Conservation (phyloP, 2,113 vertebrate genomes). For the Bagarius yarrelli region DNA sequence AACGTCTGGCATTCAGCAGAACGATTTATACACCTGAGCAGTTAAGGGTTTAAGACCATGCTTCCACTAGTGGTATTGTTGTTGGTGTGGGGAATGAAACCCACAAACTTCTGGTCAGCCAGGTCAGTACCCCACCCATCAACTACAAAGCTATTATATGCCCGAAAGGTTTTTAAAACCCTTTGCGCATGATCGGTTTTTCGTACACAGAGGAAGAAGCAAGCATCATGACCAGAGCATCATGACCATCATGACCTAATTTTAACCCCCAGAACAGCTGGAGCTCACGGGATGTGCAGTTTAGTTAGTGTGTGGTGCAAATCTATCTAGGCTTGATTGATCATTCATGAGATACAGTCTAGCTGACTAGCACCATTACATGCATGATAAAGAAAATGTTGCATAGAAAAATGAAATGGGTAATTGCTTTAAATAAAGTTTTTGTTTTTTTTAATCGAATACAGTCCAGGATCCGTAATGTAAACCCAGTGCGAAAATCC, state of each 20-base stretch:
- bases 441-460: too few relatives aligned
- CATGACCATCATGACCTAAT: neutral
- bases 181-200: neutral
- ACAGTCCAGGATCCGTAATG: neutral
- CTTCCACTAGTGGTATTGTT: too few relatives aligned
- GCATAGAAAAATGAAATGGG: neutral
- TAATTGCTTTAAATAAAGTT: neutral
- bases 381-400: neutral
- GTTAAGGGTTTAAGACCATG: too few relatives aligned
- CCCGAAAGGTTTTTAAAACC: neutral
- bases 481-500: neutral
- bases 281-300: neutral
- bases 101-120: too few relatives aligned
- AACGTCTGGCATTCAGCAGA: neutral
- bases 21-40: too few relatives aligned
- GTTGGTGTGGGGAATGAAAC: too few relatives aligned
- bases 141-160: neutral
- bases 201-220: neutral
- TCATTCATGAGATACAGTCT: neutral
- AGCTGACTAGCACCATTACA: neutral
- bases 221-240: neutral
- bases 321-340: conserved; percentile 2
- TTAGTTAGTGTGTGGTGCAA: conserved; percentile 8
- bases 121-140: too few relatives aligned
- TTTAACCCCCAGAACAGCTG: conserved; percentile 38